Base-by-base conservation (phyloP, 2,797 vertebrate genomes). In the Crenichthys baileyi region DNA sequence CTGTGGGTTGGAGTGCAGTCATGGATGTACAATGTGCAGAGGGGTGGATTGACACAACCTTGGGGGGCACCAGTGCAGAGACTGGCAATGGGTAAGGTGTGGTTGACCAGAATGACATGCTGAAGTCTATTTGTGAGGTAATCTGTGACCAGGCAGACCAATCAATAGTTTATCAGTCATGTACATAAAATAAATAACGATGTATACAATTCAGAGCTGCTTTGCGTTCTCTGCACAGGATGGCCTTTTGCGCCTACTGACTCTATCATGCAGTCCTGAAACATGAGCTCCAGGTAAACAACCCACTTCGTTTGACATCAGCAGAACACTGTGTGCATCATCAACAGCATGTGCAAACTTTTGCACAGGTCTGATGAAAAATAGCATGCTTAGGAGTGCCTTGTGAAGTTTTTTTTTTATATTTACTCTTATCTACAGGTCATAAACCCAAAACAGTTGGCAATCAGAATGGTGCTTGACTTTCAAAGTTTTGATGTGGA, bases 241-340 rank as follows among this genome's bases (percentile, higher is more conserved):
- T n/a, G 39, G 18, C 16, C 74, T 67, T 39, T 79, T 67, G 50
- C 51, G n/a, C 24, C 44, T 63, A 36, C 48, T 65, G 31, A 50
- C 56, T 48, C 2, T 31, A 72, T 68, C 4, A 31, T 48, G 22
- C 44, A 74, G 18, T 36, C 50, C 51, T 72, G 68, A 65, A 79
- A 41, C 77, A 39, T 15, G 6, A 70, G 8, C 60, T 63, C 0
- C 8, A 73, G 26, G 5, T 44, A 6, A 15, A 65, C 48, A 83
- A 70, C 29, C 50, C 26, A 67, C 24, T 77, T 83, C 61, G 20
- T 41, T 53, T 70, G 46, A 73, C 61, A 73, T 76, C 44, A 74
- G 50, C 41, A 61, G 39, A 26, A 20, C 46, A 22, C 58, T 13
- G 5, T 56, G 60, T 18, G 36, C n/a, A 11, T 48, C 24, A 48